Percentiles rank a stretch among this genome's conserved stretches.
These are phyloP conservation scores for Chelonus insularis DNA, from an alignment of 1,140 invertebrate genomes.

Conservation along the genomic window DNA sequence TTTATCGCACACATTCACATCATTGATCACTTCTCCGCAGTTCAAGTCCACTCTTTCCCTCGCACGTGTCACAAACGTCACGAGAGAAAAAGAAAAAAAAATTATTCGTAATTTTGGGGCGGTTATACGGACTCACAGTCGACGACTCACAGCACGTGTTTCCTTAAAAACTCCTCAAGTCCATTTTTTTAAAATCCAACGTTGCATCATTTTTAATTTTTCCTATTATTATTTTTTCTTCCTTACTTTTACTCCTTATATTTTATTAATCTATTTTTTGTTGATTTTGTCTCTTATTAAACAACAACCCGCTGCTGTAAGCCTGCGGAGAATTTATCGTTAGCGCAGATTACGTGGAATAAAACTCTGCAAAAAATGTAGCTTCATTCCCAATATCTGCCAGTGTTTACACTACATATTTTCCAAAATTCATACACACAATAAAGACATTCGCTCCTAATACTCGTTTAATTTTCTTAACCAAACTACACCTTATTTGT, in stretches of 20 bases:
- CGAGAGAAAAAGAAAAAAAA: not conserved
- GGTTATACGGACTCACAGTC: slow-evolving; percentile 24
- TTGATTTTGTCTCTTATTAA: not conserved
- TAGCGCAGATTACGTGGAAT: not conserved
- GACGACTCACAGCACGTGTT: slow-evolving; percentile 28
- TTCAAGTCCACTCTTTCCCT: not conserved
- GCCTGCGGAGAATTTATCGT: not conserved
- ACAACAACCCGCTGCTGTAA: not conserved
- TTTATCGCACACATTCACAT: slow-evolving; percentile 10
- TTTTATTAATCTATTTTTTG: too few species aligned
- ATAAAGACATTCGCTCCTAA: slow-evolving; percentile 21
- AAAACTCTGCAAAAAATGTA: not conserved
- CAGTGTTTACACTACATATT: not conserved
- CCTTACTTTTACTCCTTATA: not conserved
- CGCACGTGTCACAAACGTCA: not conserved
- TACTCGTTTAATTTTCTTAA: slow-evolving; percentile 24
- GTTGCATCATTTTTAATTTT: not conserved
- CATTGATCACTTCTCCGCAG: not conserved
- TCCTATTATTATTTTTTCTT: not conserved
- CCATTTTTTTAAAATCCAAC: not conserved
- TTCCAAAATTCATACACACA: not conserved
- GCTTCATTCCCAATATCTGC: not conserved
- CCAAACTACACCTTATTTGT: slow-evolving; percentile 36
- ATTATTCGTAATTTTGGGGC: not conserved
- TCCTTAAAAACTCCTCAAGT: not conserved